Conservation (phyloP, 2,797 vertebrate genomes). For the Caiman crocodilus region DNA sequence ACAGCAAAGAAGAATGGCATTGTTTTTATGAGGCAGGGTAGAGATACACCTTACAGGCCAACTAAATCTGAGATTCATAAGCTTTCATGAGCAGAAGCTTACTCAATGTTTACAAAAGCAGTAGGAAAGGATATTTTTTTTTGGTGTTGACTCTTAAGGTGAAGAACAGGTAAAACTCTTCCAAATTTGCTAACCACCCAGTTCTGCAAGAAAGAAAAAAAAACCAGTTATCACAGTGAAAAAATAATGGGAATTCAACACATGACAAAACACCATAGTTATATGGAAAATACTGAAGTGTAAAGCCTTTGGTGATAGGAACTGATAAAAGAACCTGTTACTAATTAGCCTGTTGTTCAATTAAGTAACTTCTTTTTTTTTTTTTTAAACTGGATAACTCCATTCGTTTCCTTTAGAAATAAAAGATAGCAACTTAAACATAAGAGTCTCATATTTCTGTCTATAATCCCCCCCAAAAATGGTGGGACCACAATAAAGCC, state of each 20-base stretch:
- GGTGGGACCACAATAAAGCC: background rate
- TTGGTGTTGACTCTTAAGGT: conserved; percentile 84
- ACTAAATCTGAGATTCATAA: too few relatives aligned
- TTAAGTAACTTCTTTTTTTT: background rate
- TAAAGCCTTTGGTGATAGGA: background rate
- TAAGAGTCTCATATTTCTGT: background rate
- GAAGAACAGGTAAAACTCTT: conserved; percentile 91
- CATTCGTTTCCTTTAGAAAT: background rate
- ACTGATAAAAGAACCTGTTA: background rate
- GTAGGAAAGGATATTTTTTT: conserved; percentile 88
- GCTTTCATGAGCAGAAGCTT: too few relatives aligned
- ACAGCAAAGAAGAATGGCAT: background rate
- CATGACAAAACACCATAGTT: background rate
- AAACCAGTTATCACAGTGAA: background rate
- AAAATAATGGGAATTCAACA: background rate
- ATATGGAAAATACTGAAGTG: background rate
- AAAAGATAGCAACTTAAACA: background rate
- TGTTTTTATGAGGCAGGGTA: background rate
- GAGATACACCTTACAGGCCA: too few relatives aligned
- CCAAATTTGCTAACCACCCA: conserved; percentile 98
- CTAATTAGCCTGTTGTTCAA: background rate
- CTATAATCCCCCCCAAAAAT: background rate
- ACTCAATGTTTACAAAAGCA: background rate
- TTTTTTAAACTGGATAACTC: fast-evolving
- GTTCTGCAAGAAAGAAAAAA: conserved; percentile 81